Base-by-base conservation (phyloP, 2,888 invertebrate genomes). In the Eupeodes latifasciatus region DNA sequence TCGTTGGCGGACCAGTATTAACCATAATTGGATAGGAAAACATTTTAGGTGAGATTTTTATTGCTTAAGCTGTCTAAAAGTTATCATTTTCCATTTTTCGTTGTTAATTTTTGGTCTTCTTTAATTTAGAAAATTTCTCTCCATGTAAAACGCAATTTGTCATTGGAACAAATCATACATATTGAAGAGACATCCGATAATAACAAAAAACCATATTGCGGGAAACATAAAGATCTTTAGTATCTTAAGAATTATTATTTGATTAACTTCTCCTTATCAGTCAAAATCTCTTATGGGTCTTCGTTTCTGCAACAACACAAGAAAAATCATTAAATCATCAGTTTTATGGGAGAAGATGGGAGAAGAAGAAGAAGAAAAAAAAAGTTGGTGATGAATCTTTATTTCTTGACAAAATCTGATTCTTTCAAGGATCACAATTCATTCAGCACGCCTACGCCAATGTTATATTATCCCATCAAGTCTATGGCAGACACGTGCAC, bases 41-140 rank as follows among this genome's bases (percentile, higher is more conserved):
- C 69, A 81, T 81, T 74, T 75, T 75, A 40, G 75, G 78, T 85
- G 84, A 78, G 81, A 88, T 62, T 85, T 88, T 84, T 84, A 88
- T 78, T 81, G 74, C 74, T 53, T 62, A 16, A 16, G 40, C 49
- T 75, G 34, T 61, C 59, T 10, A 47, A 57, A 47, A 55, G 19
- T 53, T 55, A 59, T 62, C 62, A 62, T 75, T 49, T 61, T 44
- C 69, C 10, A 34, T 69, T 47, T 62, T 77, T 84, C 47, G 72
- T 78, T 81, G 36, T 61, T 47, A n/a, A 51, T 71, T 77, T 77
- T 78, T 75, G 47, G 44, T 71, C 53, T 76, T 51, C 47, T 47
- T 71, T n/a, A n/a, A n/a, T n/a, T 76, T 34, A 59, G 4, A 49
- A 16, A 12, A 36, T 69, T 14, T 47, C 59, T 72, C 44, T 44